These are phyloP conservation scores for Myathropa florea DNA, from an alignment of 2,888 invertebrate species.

Conservation along the genomic window DNA sequence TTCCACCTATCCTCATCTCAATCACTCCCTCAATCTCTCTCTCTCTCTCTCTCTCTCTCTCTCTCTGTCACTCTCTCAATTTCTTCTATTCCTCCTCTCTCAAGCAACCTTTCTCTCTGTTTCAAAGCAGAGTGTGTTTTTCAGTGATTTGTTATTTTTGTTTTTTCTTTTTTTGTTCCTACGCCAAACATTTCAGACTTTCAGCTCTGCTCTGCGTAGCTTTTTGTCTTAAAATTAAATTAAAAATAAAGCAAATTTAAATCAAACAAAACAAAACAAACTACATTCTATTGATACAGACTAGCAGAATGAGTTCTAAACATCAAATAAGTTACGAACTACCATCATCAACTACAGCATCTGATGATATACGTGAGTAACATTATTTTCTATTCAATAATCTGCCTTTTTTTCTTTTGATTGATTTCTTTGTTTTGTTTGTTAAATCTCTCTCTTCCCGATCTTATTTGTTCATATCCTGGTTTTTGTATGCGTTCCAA, in stretches of 20 bases:
- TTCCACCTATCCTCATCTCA: too few relatives aligned
- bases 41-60: background rate
- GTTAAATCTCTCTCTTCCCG: too few relatives aligned
- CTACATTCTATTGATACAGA: background rate
- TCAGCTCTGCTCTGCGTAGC: background rate
- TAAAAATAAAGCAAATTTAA: background rate
- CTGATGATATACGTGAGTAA: slow-evolving; percentile 7
- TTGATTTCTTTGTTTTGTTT: background rate
- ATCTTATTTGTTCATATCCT: too few relatives aligned
- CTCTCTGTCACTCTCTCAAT: background rate
- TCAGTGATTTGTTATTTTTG: slow-evolving; percentile 28
- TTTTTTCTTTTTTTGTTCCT: background rate
- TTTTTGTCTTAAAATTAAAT: background rate
- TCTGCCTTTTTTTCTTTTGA: background rate
- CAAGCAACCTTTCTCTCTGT: too few relatives aligned
- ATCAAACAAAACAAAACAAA: background rate
- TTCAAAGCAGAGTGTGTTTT: background rate
- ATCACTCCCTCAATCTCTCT: too few relatives aligned
- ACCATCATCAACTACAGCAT: background rate
- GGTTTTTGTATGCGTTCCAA: background rate
- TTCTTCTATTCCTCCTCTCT: too few relatives aligned
- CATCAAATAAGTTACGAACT: background rate
- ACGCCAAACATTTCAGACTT: slow-evolving; percentile 22
- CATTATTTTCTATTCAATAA: background rate
- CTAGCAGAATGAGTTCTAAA: slow-evolving; percentile 1